These are phyloP conservation scores for Pachymerium ferrugineum DNA, from an alignment of 2,888 invertebrate species.

Conservation along the genomic window DNA sequence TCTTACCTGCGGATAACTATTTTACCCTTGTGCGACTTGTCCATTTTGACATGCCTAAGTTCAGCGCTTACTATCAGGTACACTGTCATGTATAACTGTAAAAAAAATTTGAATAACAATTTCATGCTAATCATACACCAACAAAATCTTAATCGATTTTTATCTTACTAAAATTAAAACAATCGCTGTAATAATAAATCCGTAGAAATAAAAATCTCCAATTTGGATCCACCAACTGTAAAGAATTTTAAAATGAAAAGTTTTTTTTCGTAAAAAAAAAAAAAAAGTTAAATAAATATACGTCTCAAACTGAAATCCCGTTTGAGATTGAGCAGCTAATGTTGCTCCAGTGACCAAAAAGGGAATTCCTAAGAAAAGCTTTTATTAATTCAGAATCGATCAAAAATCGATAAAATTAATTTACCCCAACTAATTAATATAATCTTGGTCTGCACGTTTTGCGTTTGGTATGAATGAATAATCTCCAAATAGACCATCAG, in stretches of 20 bases:
- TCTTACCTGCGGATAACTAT: background rate
- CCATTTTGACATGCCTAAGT: background rate
- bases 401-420: background rate
- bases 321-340: slow-evolving; percentile 32
- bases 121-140: background rate
- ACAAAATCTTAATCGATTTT: background rate
- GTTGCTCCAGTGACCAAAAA: slow-evolving; percentile 35
- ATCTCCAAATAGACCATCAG: slow-evolving; percentile 35
- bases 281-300: background rate
- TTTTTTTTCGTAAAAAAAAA: background rate
- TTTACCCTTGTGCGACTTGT: background rate
- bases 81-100: background rate
- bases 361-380: slow-evolving; percentile 32
- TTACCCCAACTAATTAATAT: slow-evolving; percentile 35
- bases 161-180: background rate
- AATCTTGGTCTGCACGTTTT: slow-evolving; percentile 32
- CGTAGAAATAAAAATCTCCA: slow-evolving; percentile 29
- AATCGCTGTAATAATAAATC: slow-evolving; percentile 19
- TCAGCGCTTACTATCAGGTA: slow-evolving; percentile 16
- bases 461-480: slow-evolving; percentile 30
- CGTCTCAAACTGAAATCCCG: slow-evolving; percentile 1
- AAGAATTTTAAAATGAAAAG: background rate
- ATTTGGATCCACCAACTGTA: slow-evolving; percentile 29
- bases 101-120: background rate
- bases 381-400: background rate